Conservation (phyloP, 2,797 vertebrate genomes). For the Catostomus latipinnis region DNA sequence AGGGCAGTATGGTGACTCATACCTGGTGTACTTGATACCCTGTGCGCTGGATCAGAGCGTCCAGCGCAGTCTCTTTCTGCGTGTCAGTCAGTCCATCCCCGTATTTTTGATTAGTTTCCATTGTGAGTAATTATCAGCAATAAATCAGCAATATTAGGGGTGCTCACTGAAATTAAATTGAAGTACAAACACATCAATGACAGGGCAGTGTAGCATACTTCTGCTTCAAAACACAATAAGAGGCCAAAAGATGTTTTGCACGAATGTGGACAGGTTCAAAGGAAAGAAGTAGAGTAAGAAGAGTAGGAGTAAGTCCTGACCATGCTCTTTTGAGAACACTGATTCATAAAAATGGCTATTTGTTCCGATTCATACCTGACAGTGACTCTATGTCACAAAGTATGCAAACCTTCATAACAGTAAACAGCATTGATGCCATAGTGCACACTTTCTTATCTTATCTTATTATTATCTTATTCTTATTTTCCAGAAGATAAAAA, state of each 20-base stretch:
- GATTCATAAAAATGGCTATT: too few species aligned
- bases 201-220: conserved; percentile 42
- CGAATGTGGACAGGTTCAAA: conserved; percentile 18
- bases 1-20: conserved; percentile 62
- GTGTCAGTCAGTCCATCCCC: conserved; percentile 91
- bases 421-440: too few species aligned
- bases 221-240: not conserved
- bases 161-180: conserved; percentile 93
- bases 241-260: conserved; percentile 2
- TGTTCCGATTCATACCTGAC: too few species aligned
- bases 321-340: too few species aligned
- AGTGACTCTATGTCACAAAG: too few species aligned
- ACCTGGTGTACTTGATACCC: conserved; percentile 97
- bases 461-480: too few species aligned
- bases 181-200: conserved; percentile 85
- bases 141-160: conserved; percentile 99
- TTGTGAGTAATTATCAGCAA: conserved; percentile 99
- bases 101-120: conserved; percentile 99
- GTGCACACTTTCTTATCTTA: too few species aligned
- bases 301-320: too few species aligned
- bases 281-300: not conserved
- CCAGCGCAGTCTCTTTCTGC: conserved; percentile 92
- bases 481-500: too few species aligned
- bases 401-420: too few species aligned
- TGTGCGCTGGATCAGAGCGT: conserved; percentile 88